Evolutionary conservation across 2,888 invertebrate genomes (phyloP).

Genomic region (Branchellion lobata): DNA sequence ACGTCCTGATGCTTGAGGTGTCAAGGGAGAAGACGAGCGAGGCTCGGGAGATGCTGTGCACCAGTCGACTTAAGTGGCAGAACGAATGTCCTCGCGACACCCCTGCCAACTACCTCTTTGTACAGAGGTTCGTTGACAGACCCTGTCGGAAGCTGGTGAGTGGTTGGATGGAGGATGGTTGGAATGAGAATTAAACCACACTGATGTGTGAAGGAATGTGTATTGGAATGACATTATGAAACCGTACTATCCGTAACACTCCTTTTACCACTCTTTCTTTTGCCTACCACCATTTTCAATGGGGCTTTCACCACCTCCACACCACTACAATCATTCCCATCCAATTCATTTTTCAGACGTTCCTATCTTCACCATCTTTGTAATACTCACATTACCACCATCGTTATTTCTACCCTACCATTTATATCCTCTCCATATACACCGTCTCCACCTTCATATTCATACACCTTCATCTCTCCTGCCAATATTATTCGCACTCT

Average conservation of each 20-base stretch:
- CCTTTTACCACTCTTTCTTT: not conserved
- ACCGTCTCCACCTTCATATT: too few species aligned
- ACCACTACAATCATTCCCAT: too few species aligned
- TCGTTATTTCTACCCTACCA: too few species aligned
- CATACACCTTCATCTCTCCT: too few species aligned
- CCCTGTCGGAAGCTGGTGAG: constrained; percentile 30
- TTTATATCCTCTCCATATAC: too few species aligned
- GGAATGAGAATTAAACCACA: not conserved
- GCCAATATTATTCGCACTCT: too few species aligned
- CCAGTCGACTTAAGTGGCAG: constrained; percentile 5
- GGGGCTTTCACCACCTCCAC: too few species aligned
- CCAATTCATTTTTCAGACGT: too few species aligned
- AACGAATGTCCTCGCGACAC: constrained; percentile 7
- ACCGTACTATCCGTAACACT: not conserved
- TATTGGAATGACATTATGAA: not conserved
- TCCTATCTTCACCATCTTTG: too few species aligned
- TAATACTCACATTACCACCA: too few species aligned
- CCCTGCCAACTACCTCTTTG: constrained; percentile 9
- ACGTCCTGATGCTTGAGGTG: constrained; percentile 29
- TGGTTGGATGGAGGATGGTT: not conserved
- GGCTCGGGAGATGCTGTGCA: constrained; percentile 10
- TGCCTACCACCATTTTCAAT: too few species aligned
- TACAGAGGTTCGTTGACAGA: constrained; percentile 12
- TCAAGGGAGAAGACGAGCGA: constrained; percentile 27
- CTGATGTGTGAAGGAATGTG: not conserved